phyloP scores from a whole-genome alignment of 2,888 invertebrate genomes.

The Thymelicus lineola region DNA sequence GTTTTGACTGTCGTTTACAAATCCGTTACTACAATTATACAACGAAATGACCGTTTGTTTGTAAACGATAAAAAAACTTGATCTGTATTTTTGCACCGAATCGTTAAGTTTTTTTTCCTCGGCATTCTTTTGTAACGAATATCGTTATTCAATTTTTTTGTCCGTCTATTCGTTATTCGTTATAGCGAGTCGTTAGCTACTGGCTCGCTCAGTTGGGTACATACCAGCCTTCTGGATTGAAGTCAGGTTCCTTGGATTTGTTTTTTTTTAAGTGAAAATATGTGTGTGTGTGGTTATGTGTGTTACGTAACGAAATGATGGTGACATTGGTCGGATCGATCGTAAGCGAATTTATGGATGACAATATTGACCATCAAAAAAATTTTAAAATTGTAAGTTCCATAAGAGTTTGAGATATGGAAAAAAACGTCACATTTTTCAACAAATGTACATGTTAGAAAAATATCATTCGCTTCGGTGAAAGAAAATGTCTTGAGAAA shows the following conservation, averaged over 20 bases:
- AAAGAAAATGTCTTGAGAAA: too few species aligned
- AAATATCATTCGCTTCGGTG: too few species aligned
- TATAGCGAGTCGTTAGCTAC: slow-evolving; percentile 35
- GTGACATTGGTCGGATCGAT: too few species aligned
- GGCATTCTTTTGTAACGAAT: slow-evolving; percentile 37
- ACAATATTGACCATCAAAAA: too few species aligned
- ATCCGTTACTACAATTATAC: slow-evolving; percentile 10
- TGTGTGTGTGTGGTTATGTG: background rate
- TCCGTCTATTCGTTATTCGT: slow-evolving; percentile 33
- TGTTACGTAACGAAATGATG: too few species aligned
- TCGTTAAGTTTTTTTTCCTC: slow-evolving; percentile 32
- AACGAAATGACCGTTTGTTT: slow-evolving; percentile 15
- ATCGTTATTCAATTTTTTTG: slow-evolving; percentile 37
- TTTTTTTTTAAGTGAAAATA: slow-evolving; percentile 7
- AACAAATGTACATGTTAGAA: too few species aligned
- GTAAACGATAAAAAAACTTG: slow-evolving; percentile 25
- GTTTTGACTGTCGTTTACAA: slow-evolving; percentile 1
- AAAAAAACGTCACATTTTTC: too few species aligned
- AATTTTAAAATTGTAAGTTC: too few species aligned
- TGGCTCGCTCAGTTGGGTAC: slow-evolving; percentile 27
- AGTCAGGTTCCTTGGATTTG: slow-evolving; percentile 15
- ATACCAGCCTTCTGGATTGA: slow-evolving; percentile 34
- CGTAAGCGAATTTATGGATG: too few species aligned
- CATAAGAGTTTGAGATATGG: too few species aligned
- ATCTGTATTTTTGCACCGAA: slow-evolving; percentile 29